A percentile compares a stretch with the other conserved stretches of the same genome.
Conservation (phyloP, 1,140 invertebrate genomes). For the Aplysia californica region DNA sequence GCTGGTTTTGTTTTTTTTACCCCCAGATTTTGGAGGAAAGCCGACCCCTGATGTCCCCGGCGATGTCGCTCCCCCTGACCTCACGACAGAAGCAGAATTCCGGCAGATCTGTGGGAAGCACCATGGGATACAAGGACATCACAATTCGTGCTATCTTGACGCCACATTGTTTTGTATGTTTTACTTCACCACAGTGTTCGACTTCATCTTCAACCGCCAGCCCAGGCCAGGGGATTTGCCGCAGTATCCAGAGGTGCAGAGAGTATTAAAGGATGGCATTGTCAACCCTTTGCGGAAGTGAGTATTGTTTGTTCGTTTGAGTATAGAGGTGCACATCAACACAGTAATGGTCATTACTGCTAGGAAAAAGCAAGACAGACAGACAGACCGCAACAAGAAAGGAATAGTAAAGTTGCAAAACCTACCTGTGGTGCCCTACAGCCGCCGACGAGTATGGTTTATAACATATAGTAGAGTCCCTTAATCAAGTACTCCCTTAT, state of each 20-base stretch:
- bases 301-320: conserved; percentile 40
- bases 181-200: conserved; percentile 94
- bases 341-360: too few species aligned
- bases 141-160: conserved; percentile 98
- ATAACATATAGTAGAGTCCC: too few species aligned
- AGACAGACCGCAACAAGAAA: background rate
- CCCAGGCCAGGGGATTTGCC: conserved; percentile 80
- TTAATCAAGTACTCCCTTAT: too few species aligned
- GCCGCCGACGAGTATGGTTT: too few species aligned
- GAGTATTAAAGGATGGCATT: conserved; percentile 91
- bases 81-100: conserved; percentile 37
- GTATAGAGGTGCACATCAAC: too few species aligned
- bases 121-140: conserved; percentile 93
- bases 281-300: conserved; percentile 90
- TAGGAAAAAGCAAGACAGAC: too few species aligned
- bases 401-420: background rate
- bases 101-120: conserved; percentile 64
- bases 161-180: conserved; percentile 98
- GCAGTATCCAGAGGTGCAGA: conserved; percentile 88
- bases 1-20: background rate
- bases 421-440: background rate
- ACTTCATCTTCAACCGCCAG: conserved; percentile 84
- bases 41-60: conserved; percentile 81
- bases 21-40: conserved; percentile 11
- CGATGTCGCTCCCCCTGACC: conserved; percentile 78